Conservation (phyloP, 2,888 invertebrate species). For the Lepetodrilus schrolli region DNA sequence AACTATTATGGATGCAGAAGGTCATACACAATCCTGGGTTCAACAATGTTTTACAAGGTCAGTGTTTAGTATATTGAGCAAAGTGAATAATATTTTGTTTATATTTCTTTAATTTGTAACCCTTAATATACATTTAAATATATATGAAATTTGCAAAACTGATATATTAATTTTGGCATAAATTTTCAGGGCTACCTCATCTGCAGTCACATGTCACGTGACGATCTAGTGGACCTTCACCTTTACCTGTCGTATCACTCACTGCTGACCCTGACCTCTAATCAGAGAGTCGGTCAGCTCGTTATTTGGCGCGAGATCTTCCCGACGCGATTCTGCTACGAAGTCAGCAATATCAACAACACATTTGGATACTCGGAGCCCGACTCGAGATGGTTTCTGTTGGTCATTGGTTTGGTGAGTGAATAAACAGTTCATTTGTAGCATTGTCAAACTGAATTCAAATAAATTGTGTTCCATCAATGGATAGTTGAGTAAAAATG, state of each 20-base stretch:
- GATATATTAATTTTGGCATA: too few relatives aligned
- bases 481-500: too few relatives aligned
- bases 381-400: slow-evolving; percentile 70
- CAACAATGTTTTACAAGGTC: slow-evolving; percentile 71
- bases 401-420: slow-evolving; percentile 73
- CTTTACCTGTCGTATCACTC: slow-evolving; percentile 85
- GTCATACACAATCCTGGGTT: slow-evolving; percentile 82
- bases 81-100: too few relatives aligned
- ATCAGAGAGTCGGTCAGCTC: slow-evolving; percentile 64
- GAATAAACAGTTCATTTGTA: too few relatives aligned
- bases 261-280: slow-evolving; percentile 78
- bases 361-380: slow-evolving; percentile 71
- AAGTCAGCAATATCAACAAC: slow-evolving; percentile 58
- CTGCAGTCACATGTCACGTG: slow-evolving; percentile 86
- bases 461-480: too few relatives aligned
- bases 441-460: too few relatives aligned
- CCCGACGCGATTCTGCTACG: slow-evolving; percentile 67
- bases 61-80: too few relatives aligned
- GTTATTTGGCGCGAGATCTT: slow-evolving; percentile 73
- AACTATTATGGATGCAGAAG: slow-evolving; percentile 83
- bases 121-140: too few relatives aligned
- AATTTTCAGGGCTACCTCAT: slow-evolving; percentile 82
- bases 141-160: too few relatives aligned
- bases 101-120: too few relatives aligned
- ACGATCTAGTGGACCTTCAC: slow-evolving; percentile 85